Base-by-base conservation (phyloP, 2,797 vertebrate species). In the Chiloscyllium punctatum region DNA sequence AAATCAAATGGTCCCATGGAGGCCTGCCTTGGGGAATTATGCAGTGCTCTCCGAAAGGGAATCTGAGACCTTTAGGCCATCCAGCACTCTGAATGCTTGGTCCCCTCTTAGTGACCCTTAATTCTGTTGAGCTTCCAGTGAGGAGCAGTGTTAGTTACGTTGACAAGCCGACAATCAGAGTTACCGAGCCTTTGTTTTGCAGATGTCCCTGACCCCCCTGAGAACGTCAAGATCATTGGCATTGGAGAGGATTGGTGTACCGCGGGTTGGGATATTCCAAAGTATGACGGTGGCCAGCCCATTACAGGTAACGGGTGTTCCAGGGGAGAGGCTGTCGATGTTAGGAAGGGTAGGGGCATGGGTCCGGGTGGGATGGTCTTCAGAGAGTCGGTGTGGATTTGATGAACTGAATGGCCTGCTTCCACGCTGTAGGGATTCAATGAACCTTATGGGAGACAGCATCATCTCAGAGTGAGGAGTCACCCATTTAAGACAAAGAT, bases 121-220 rank as follows among this genome's bases (percentile, higher is more conserved):
- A 48, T 23, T 84, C 84, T 84, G 11, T 62, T 11, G 53, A 33
- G 51, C 51, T 57, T 88, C 86, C 57, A 27, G 3, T 3, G 15
- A 2, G 88, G 15, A n/a, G 57, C 57, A 15, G 3, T 37, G 8
- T 7, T 92, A 9, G 53, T 68, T 16, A 4, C 3, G 13, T n/a
- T 91, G 88, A 62, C 5, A 21, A 8, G 88, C 9, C 33, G 1
- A 4, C n/a, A 25, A 23, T 68, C n/a, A 42, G 15, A 11, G 48
- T 8, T 8, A 16, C 13, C 11, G 1, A n/a, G 0, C 9, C 42
- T 84, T 57, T 53, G 25, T 53, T 15, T 84, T 96, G 18, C 84
- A 99, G 98, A 99, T 97, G 98, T 99, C 95, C 98, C 98, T 1
- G 97, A 98, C 96, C 97, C 98, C 96, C 98, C 98, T 0, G 98